A percentile compares a stretch with the other conserved stretches of the same genome.
Evolutionary conservation across 2,888 invertebrate genomes (phyloP).

Genomic region (Brassicogethes aeneus): DNA sequence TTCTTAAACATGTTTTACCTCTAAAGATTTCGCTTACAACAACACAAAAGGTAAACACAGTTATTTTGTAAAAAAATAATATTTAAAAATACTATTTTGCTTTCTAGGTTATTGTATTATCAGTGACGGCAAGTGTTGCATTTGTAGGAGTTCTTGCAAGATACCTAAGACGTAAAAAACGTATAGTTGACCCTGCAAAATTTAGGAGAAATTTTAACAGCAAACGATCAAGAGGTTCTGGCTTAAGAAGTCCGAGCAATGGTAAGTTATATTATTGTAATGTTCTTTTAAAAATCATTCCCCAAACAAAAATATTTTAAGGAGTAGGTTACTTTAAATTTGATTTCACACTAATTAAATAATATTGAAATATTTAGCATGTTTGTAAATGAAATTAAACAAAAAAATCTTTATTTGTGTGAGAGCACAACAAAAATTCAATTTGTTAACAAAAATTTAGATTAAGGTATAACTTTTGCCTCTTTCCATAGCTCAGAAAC

Average conservation of each 20-base stretch:
- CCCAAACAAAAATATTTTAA: too few species aligned
- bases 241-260: constrained; percentile 63
- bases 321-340: too few species aligned
- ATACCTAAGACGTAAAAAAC: constrained; percentile 64
- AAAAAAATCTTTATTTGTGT: too few species aligned
- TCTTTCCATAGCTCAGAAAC: too few species aligned
- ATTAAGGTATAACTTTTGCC: too few species aligned
- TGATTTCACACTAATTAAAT: too few species aligned
- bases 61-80: constrained; percentile 3
- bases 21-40: constrained; percentile 48
- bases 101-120: constrained; percentile 58
- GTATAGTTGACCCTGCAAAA: constrained; percentile 51
- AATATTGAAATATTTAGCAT: too few species aligned
- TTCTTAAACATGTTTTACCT: constrained; percentile 43
- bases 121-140: constrained; percentile 68
- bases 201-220: constrained; percentile 48
- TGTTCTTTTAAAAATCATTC: too few species aligned
- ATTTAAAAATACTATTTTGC: constrained; percentile 6
- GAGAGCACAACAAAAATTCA: too few species aligned
- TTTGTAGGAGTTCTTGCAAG: constrained; percentile 76
- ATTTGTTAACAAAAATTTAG: too few species aligned
- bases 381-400: too few species aligned
- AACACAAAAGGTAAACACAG: constrained; percentile 55
- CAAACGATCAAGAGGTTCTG: constrained; percentile 51
- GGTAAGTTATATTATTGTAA: constrained; percentile 29